Conservation (phyloP, 1,140 invertebrate species). For the Intoshia linei region DNA sequence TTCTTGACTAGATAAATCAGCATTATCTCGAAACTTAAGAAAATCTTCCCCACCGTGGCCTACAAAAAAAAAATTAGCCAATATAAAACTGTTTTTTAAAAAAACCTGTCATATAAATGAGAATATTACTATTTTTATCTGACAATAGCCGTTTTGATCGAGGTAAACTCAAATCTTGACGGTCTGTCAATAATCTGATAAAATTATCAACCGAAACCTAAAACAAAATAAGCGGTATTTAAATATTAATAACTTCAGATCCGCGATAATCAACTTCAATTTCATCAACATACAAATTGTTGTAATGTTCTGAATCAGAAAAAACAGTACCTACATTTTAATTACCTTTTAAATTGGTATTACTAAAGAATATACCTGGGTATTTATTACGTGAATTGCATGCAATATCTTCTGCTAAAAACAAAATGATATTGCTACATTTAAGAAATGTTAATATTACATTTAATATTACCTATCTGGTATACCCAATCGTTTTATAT, state of each 20-base stretch:
- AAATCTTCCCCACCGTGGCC: conserved; percentile 96
- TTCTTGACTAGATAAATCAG: conserved; percentile 93
- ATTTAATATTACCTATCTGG: conserved; percentile 39
- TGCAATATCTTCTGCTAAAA: conserved; percentile 97
- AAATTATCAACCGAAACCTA: conserved; percentile 88
- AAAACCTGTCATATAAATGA: conserved; percentile 58
- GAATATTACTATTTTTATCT: conserved; percentile 76
- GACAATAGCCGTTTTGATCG: conserved; percentile 69
- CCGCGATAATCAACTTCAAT: conserved; percentile 95
- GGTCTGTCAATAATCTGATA: conserved; percentile 61
- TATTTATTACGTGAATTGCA: conserved; percentile 84
- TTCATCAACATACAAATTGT: conserved; percentile 94
- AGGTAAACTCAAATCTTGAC: conserved; percentile 54
- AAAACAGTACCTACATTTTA: conserved; percentile 41
- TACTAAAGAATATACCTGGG: conserved; percentile 29
- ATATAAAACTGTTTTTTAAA: no score
- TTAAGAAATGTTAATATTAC: conserved; percentile 8
- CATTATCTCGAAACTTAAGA: conserved; percentile 90
- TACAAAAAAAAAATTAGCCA: conserved; percentile 21
- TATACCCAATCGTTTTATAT: conserved; percentile 77
- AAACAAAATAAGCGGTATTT: conserved; percentile 5
- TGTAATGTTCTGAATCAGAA: conserved; percentile 81
- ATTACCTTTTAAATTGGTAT: not conserved
- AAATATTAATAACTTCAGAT: conserved; percentile 37
- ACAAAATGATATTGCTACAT: conserved; percentile 47